Conservation (phyloP, 2,797 vertebrate species). For the Phoebastria nigripes region DNA sequence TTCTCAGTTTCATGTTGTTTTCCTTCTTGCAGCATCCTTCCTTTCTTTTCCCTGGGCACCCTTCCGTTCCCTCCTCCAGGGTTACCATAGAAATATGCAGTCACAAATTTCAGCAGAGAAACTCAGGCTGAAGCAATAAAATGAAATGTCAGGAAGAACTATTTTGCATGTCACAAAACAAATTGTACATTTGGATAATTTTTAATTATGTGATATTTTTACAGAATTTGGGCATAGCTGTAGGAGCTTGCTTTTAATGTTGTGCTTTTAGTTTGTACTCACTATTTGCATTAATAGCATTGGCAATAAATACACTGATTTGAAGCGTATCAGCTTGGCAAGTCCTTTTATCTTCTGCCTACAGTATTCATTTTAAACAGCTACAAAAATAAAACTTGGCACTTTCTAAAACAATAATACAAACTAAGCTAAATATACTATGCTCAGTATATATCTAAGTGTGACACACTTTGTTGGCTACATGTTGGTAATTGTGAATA, state of each 20-base stretch:
- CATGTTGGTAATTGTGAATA: background rate
- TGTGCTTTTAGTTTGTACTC: background rate
- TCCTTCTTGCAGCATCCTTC: background rate
- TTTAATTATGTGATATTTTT: conserved; percentile 31
- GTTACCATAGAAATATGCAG: conserved; percentile 49
- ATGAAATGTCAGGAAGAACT: conserved; percentile 2
- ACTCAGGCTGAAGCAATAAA: background rate
- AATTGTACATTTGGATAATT: conserved; percentile 8
- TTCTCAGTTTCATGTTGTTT: conserved; percentile 28
- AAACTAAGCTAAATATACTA: background rate
- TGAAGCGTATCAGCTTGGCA: background rate
- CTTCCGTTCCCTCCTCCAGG: conserved; percentile 15
- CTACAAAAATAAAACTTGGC: conserved; percentile 3
- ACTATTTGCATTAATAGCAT: background rate
- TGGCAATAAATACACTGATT: background rate
- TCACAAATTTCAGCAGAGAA: conserved; percentile 1
- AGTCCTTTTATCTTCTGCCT: conserved; percentile 26
- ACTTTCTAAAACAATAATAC: background rate
- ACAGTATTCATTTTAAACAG: conserved; percentile 1
- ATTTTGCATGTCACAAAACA: conserved; percentile 5
- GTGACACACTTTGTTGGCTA: background rate
- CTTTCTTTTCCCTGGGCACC: conserved; percentile 8
- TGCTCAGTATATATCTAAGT: background rate
- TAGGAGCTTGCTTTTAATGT: background rate
- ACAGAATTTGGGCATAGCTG: background rate